Evolutionary conservation across 2,888 invertebrate genomes (phyloP).

Genomic region (Ormyrus labotus): DNA sequence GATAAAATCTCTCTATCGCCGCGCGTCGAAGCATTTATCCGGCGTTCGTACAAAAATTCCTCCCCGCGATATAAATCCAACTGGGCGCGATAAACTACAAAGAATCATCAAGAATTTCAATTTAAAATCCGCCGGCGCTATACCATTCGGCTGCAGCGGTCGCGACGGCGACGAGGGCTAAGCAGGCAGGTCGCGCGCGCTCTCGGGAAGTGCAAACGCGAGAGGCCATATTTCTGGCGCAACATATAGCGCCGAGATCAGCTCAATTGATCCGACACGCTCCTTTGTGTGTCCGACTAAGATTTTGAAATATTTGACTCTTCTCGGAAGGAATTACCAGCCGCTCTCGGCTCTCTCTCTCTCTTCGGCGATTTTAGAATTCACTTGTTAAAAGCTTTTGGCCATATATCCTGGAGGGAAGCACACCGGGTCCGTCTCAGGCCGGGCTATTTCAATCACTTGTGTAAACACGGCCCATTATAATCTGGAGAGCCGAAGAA

Average conservation of each 20-base stretch:
- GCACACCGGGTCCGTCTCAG: not conserved
- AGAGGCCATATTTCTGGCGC: slow-evolving; percentile 18
- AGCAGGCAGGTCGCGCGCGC: not conserved
- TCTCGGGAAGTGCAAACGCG: slow-evolving; percentile 40
- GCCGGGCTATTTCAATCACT: slow-evolving; percentile 34
- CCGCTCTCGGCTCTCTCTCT: not conserved
- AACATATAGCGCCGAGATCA: slow-evolving; percentile 24
- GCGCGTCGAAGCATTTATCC: too few species aligned
- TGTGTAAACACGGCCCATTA: slow-evolving; percentile 38
- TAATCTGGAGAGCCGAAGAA: not conserved
- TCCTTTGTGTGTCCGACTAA: slow-evolving; percentile 41
- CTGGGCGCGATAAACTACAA: not conserved
- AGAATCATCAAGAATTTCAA: not conserved
- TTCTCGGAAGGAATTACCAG: slow-evolving; percentile 52
- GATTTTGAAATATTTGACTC: slow-evolving; percentile 48
- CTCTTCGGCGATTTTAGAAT: slow-evolving; percentile 31
- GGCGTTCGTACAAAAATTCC: not conserved
- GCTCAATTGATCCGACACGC: slow-evolving; percentile 44
- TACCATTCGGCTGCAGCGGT: not conserved
- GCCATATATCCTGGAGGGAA: not conserved
- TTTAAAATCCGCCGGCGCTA: not conserved
- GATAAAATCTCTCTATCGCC: too few species aligned
- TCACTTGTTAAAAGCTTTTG: slow-evolving; percentile 31
- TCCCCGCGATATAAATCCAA: not conserved
- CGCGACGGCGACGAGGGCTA: not conserved